A percentile compares a stretch with the other conserved stretches of the same genome.
Conservation (phyloP, 2,113 vertebrate genomes). For the Macroglossus sobrinus region DNA sequence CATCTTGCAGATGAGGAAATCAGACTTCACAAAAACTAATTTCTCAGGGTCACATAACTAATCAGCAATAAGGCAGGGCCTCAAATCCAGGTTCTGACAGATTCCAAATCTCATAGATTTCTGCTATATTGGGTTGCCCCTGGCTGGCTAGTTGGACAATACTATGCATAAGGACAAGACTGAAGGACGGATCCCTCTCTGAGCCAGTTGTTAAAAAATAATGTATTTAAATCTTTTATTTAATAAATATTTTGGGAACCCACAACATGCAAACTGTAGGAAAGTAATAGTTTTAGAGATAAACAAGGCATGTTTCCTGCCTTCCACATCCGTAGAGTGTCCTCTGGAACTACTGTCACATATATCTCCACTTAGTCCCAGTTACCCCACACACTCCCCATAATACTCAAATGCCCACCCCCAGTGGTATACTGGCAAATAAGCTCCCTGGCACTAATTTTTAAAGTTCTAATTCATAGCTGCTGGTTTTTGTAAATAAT, state of each 20-base stretch:
- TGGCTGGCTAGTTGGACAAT: background rate
- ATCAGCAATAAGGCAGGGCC: background rate
- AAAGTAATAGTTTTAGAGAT: background rate
- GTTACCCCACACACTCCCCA: accelerated
- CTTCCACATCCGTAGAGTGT: background rate
- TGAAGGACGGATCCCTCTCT: background rate
- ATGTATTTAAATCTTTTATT: background rate
- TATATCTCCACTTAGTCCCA: background rate
- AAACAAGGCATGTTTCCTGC: background rate
- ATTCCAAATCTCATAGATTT: background rate
- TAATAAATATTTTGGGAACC: background rate
- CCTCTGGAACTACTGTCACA: background rate
- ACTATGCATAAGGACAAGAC: background rate
- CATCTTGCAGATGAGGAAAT: background rate
- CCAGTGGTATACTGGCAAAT: background rate
- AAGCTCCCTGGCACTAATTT: background rate
- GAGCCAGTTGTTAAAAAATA: background rate
- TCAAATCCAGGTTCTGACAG: background rate
- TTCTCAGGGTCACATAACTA: background rate
- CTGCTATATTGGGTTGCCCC: background rate
- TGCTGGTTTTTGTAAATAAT: background rate
- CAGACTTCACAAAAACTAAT: background rate
- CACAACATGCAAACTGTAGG: background rate
- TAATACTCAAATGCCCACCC: background rate
- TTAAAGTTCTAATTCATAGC: background rate